These are phyloP conservation scores for Pseudochirops corinnae DNA, from an alignment of 2,797 vertebrate genomes.

Conservation along the genomic window DNA sequence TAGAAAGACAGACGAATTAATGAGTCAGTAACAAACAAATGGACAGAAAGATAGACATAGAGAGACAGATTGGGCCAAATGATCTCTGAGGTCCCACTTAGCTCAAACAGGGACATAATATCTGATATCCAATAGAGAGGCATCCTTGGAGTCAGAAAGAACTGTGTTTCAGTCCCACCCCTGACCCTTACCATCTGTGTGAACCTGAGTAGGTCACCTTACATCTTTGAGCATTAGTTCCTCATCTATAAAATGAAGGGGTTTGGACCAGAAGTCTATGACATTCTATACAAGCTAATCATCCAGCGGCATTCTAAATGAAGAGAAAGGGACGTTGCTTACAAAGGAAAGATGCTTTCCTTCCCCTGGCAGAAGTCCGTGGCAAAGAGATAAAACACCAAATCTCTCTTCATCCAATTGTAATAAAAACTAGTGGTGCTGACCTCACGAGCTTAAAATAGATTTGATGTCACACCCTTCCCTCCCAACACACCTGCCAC, in stretches of 20 bases:
- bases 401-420: conserved; percentile 33
- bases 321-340: neutral
- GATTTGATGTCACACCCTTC: conserved; percentile 77
- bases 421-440: conserved; percentile 57
- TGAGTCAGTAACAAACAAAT: too few species aligned
- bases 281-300: neutral
- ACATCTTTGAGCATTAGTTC: neutral
- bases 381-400: conserved; percentile 55
- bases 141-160: neutral
- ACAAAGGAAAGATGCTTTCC: conserved; percentile 17
- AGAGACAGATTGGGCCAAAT: neutral
- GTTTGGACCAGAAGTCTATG: neutral
- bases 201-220: neutral
- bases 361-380: neutral
- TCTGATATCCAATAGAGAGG: neutral
- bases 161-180: neutral
- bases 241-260: neutral
- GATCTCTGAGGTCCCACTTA: neutral
- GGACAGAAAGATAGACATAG: neutral
- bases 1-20: neutral
- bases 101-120: neutral
- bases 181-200: neutral
- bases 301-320: neutral
- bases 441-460: conserved; percentile 81
- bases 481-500: conserved; percentile 89